Evolutionary conservation across 2,797 vertebrate genomes (phyloP).

Genomic region (Chaetodon trifasciatus): DNA sequence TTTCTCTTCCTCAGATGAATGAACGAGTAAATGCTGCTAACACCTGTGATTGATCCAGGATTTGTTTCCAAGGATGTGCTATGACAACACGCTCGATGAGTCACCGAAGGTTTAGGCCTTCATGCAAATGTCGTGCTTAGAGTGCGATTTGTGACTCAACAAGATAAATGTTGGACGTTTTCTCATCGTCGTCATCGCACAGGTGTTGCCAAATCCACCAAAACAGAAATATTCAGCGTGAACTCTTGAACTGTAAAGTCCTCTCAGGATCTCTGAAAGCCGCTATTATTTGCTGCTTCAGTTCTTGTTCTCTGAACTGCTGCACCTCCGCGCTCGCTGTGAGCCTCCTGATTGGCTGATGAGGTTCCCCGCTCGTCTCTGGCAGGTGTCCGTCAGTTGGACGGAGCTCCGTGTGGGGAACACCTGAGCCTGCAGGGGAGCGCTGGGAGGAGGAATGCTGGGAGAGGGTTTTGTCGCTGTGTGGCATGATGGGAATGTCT

Average conservation of each 20-base stretch:
- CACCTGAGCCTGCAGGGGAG: constrained; percentile 37
- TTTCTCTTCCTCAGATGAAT: neutral
- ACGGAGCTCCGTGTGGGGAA: neutral
- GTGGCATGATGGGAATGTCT: constrained; percentile 74
- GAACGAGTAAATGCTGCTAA: neutral
- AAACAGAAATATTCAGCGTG: neutral
- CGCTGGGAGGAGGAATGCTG: neutral
- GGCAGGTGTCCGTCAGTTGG: neutral
- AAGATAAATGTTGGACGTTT: too few species aligned
- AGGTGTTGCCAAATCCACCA: neutral
- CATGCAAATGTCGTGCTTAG: too few species aligned
- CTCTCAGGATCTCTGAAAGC: neutral
- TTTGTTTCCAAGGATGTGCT: constrained; percentile 12
- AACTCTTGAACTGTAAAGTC: neutral
- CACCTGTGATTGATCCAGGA: neutral
- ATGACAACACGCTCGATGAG: neutral
- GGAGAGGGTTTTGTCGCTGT: constrained; percentile 23
- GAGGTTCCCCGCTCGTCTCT: neutral
- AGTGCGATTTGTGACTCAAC: too few species aligned
- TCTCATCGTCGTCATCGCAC: too few species aligned
- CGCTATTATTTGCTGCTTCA: neutral
- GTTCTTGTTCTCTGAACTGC: neutral
- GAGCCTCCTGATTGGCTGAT: constrained; percentile 22
- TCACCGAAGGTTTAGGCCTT: neutral
- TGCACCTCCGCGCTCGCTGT: neutral